These are phyloP conservation scores for Drosophila lacertosa DNA, from an alignment of 1,140 invertebrate genomes.

Conservation along the genomic window DNA sequence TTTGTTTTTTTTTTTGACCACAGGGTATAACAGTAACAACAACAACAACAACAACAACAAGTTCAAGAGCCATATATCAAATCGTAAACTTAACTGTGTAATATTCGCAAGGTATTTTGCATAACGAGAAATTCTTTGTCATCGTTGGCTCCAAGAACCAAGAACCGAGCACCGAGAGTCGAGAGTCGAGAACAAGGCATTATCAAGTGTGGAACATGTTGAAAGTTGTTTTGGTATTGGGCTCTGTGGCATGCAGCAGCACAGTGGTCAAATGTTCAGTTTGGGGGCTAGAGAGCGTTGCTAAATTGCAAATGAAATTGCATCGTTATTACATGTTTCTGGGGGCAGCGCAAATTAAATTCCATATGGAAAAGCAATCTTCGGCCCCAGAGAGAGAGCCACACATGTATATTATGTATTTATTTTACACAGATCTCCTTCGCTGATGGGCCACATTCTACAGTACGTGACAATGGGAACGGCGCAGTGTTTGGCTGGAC, in stretches of 20 bases:
- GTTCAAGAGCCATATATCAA: slow-evolving; percentile 31
- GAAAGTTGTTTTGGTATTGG: slow-evolving; percentile 2
- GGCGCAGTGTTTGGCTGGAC: slow-evolving; percentile 13
- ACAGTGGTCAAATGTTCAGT: slow-evolving; percentile 22
- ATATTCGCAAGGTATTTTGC: slow-evolving; percentile 60
- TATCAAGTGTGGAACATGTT: neutral
- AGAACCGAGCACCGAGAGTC: neutral
- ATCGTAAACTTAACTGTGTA: slow-evolving; percentile 61
- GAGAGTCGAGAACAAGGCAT: neutral
- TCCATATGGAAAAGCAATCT: slow-evolving; percentile 83
- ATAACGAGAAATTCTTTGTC: slow-evolving; percentile 66
- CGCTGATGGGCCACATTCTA: slow-evolving; percentile 45
- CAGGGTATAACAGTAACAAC: neutral
- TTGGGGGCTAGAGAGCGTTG: neutral
- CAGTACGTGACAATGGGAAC: slow-evolving; percentile 67
- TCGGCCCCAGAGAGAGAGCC: slow-evolving; percentile 39
- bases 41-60: neutral
- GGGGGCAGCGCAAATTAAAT: slow-evolving; percentile 82
- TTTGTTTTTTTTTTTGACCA: too few species aligned
- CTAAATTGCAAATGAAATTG: slow-evolving; percentile 82
- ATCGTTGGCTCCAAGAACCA: too few species aligned
- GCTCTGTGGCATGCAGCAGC: slow-evolving; percentile 14
- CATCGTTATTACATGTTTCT: slow-evolving; percentile 82
- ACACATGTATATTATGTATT: slow-evolving; percentile 58
- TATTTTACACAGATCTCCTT: slow-evolving; percentile 70